phyloP scores from a whole-genome alignment of 1,140 invertebrate genomes.

The Harpegnathos saltator region DNA sequence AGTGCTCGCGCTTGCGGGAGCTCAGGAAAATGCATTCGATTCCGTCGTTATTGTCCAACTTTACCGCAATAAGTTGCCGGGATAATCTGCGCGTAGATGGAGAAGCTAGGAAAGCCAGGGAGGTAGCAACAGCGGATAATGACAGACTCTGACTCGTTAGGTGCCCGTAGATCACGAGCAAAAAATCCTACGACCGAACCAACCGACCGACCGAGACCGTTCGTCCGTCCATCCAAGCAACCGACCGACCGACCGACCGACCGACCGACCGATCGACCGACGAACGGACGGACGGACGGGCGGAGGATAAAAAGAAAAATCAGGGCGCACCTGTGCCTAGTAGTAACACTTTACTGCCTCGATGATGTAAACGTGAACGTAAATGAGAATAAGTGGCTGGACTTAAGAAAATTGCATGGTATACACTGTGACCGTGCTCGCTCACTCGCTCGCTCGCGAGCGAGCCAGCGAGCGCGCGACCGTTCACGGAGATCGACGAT shows the following conservation, averaged over 20 bases:
- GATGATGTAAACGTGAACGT: constrained; percentile 85
- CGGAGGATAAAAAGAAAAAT: constrained; percentile 77
- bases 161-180: constrained; percentile 77
- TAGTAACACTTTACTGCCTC: constrained; percentile 83
- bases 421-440: constrained; percentile 58
- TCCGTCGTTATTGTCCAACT: constrained; percentile 82
- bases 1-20: constrained; percentile 41
- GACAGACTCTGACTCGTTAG: constrained; percentile 84
- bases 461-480: constrained; percentile 16
- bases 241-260: constrained; percentile 63
- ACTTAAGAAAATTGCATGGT: constrained; percentile 79
- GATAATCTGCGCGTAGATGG: constrained; percentile 81
- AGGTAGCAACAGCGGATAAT: constrained; percentile 83
- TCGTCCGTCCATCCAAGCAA: too few relatives aligned
- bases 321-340: constrained; percentile 82
- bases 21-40: constrained; percentile 77
- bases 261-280: constrained; percentile 51
- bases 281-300: constrained; percentile 55
- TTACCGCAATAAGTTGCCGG: constrained; percentile 83
- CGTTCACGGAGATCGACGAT: background rate
- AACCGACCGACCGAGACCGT: constrained; percentile 60
- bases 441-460: too few relatives aligned
- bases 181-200: constrained; percentile 79
- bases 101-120: constrained; percentile 64
- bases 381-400: constrained; percentile 82